These are phyloP conservation scores for Chamaetylas fuelleborni DNA, from an alignment of 2,113 vertebrate genomes.

Conservation along the genomic window DNA sequence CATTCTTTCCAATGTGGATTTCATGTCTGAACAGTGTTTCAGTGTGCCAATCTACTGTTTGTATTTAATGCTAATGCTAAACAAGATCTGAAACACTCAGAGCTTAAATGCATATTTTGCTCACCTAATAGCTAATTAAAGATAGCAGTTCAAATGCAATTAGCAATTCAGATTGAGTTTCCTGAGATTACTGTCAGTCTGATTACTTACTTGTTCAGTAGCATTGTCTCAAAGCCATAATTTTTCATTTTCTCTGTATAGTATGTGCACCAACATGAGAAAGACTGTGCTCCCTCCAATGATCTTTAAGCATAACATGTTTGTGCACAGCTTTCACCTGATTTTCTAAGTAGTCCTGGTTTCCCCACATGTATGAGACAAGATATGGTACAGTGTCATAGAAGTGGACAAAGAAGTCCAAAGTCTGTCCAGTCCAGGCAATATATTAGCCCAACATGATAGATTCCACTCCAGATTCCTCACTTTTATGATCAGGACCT, in stretches of 20 bases:
- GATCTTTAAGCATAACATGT: background rate
- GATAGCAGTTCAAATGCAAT: background rate
- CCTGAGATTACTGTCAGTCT: background rate
- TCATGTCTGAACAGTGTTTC: background rate
- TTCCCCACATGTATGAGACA: background rate
- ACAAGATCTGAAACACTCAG: background rate
- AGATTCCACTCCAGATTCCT: background rate
- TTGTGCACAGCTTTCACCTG: background rate
- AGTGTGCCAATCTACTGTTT: background rate
- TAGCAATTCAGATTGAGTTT: background rate
- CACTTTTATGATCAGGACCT: background rate
- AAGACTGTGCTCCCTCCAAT: background rate
- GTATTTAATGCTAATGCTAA: background rate
- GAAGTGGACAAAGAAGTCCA: background rate
- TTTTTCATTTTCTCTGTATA: background rate
- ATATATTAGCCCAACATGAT: background rate
- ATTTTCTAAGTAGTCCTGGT: background rate
- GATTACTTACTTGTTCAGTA: constrained; percentile 2
- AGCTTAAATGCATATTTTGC: background rate
- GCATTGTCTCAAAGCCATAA: background rate
- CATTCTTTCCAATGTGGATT: background rate
- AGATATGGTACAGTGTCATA: accelerated
- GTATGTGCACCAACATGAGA: background rate
- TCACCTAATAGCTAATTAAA: background rate
- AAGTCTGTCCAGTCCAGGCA: background rate